Evolutionary conservation across 2,113 vertebrate species (phyloP), one percentile per base, ranked within the genome.

Genomic region (Gasterosteus aculeatus): DNA sequence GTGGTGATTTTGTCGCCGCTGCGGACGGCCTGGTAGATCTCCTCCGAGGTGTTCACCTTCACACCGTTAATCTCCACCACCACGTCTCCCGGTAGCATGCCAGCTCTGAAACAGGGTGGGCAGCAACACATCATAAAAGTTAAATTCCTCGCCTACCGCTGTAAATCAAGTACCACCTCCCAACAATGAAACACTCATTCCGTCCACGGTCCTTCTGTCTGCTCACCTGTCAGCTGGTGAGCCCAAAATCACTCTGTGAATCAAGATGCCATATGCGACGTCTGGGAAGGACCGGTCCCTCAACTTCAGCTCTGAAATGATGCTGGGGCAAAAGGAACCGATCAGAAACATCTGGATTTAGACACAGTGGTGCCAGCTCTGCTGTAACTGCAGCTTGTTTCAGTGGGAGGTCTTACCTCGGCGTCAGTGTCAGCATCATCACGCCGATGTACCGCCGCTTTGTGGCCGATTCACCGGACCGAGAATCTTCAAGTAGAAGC

Each of bases 351-450:
- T 10, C 4, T 16, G 41, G 10, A 16, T 46, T 73, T 19, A 75
- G 49, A 58, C 35, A 35, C 35, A 47, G 10, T 1, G 8, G 8
- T 26, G 7, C 15, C 7, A n/a, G 35, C 19, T 7, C 22, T 29
- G 16, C 4, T 31, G 56, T 19, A 29, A 64, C 0, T 5, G 12
- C 57, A n/a, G 18, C 2, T 0, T 33, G 5, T 57, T 29, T 11
- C 1, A 38, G 35, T 47, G 12, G 19, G 1, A 67, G 46, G 22
- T 3, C 51, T 79, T 89, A 99, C 98, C 96, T 97, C 5, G 93
- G 96, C 0, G 96, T 97, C 16, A 99, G 94, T 0, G 97, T 98
- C 85, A 99, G 90, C 97, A 99, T 98, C 94, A 95, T 97, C 31
- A 99, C 96, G 2, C 98, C 98, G 0, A 99, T 98, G 88, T 98